Conservation (phyloP, 2,888 invertebrate species). For the Neoscelio sp. region DNA sequence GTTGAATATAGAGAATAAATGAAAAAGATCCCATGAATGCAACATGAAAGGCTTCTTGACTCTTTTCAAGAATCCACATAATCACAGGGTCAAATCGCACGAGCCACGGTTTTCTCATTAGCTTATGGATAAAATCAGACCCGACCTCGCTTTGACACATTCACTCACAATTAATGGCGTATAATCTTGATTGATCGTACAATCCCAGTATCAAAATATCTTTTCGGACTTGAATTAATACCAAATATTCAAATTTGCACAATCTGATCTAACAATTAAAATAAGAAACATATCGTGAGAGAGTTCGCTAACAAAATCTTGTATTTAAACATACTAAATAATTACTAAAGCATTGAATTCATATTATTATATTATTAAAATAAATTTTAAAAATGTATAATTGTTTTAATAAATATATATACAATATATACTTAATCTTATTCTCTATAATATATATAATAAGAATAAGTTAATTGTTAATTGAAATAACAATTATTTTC, state of each 20-base stretch:
- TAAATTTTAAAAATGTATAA: too few species aligned
- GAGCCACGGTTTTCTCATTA: slow-evolving; percentile 66
- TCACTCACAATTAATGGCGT: slow-evolving; percentile 59
- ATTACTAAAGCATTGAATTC: too few species aligned
- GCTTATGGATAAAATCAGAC: slow-evolving; percentile 65
- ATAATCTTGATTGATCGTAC: slow-evolving; percentile 59
- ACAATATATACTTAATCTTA: too few species aligned
- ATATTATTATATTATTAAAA: too few species aligned
- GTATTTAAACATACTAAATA: background rate
- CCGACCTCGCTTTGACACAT: slow-evolving; percentile 53
- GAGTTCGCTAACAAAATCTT: background rate
- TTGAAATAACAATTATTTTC: too few species aligned
- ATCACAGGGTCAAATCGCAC: slow-evolving; percentile 65
- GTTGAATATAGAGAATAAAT: slow-evolving; percentile 55
- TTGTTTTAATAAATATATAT: too few species aligned
- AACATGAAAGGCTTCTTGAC: slow-evolving; percentile 65
- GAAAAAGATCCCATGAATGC: slow-evolving; percentile 65
- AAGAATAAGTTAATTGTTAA: too few species aligned
- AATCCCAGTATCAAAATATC: slow-evolving; percentile 40
- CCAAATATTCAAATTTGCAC: slow-evolving; percentile 24
- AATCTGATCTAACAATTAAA: slow-evolving; percentile 2
- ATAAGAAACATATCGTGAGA: slow-evolving; percentile 1
- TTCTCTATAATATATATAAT: too few species aligned
- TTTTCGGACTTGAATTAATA: background rate
- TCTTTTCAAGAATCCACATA: slow-evolving; percentile 65